phyloP scores from a whole-genome alignment of 2,888 invertebrate species.

The Archips xylosteana region DNA sequence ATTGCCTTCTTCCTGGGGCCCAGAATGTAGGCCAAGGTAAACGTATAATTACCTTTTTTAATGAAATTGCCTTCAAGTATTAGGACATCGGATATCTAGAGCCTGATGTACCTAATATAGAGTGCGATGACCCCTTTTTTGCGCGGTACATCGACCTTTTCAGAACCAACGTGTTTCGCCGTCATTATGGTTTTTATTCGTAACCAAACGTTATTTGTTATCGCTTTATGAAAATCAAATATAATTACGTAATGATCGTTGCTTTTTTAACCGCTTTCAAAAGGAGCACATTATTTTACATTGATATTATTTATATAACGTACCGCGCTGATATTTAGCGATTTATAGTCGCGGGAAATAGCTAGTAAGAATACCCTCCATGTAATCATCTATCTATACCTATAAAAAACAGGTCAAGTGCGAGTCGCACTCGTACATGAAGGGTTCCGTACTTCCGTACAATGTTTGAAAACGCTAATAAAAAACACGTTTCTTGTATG shows the following conservation, averaged over 20 bases:
- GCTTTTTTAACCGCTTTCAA: neutral
- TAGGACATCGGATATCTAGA: slow-evolving; percentile 21
- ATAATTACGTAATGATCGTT: slow-evolving; percentile 4
- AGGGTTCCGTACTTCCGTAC: no score
- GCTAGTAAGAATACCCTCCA: no score
- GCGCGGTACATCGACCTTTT: slow-evolving; percentile 74
- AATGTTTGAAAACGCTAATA: no score
- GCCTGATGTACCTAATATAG: slow-evolving; percentile 61
- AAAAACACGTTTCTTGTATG: no score
- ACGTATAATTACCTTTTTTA: neutral
- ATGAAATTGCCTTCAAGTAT: neutral
- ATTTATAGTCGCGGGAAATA: no score
- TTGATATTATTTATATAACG: neutral
- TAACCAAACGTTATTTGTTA: slow-evolving; percentile 28
- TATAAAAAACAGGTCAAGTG: no score
- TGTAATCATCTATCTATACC: no score
- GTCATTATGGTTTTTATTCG: slow-evolving; percentile 38
- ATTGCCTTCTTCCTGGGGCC: neutral
- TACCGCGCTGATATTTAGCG: no score
- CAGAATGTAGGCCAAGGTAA: neutral
- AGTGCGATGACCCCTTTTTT: slow-evolving; percentile 78
- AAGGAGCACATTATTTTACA: neutral
- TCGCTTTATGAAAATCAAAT: slow-evolving; percentile 39
- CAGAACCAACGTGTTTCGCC: slow-evolving; percentile 69
- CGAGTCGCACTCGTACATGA: no score